Evolutionary conservation across 2,888 invertebrate species (phyloP).

Genomic region (Pheosia tremula): DNA sequence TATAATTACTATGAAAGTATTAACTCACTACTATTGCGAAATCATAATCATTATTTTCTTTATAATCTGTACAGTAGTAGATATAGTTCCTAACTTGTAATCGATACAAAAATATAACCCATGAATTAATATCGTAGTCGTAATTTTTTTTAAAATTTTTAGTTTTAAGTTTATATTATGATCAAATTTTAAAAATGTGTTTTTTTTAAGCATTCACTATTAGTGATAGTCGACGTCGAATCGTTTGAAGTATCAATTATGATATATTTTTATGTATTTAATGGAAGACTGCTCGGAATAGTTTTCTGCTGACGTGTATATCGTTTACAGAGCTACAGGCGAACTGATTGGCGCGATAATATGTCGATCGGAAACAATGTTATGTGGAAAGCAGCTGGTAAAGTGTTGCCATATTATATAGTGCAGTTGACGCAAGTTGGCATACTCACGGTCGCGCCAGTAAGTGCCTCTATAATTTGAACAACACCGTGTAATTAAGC

Average conservation of each 20-base stretch:
- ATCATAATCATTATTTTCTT: slow-evolving; percentile 66
- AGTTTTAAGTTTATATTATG: slow-evolving; percentile 59
- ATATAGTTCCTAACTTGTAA: slow-evolving; percentile 81
- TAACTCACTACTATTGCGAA: slow-evolving; percentile 54
- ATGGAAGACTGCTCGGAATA: slow-evolving; percentile 79
- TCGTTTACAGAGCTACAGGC: slow-evolving; percentile 21
- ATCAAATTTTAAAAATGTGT: slow-evolving; percentile 67
- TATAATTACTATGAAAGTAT: slow-evolving; percentile 50
- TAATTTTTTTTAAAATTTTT: slow-evolving; percentile 61
- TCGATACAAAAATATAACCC: slow-evolving; percentile 80
- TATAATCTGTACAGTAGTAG: slow-evolving; percentile 76
- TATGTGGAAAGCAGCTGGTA: background rate
- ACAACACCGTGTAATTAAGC: slow-evolving; percentile 40
- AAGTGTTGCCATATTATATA: slow-evolving; percentile 1
- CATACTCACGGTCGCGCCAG: background rate
- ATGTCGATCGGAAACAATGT: background rate
- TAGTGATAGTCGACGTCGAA: slow-evolving; percentile 57
- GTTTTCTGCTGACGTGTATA: slow-evolving; percentile 56
- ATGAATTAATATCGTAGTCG: slow-evolving; percentile 68
- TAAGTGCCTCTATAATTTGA: slow-evolving; percentile 5
- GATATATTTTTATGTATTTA: slow-evolving; percentile 65
- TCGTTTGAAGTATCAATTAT: slow-evolving; percentile 55
- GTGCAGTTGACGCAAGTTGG: background rate
- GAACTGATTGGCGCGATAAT: slow-evolving; percentile 17
- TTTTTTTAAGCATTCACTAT: slow-evolving; percentile 62